Conservation (phyloP, 2,113 vertebrate species). For the Cephalopterus ornatus region DNA sequence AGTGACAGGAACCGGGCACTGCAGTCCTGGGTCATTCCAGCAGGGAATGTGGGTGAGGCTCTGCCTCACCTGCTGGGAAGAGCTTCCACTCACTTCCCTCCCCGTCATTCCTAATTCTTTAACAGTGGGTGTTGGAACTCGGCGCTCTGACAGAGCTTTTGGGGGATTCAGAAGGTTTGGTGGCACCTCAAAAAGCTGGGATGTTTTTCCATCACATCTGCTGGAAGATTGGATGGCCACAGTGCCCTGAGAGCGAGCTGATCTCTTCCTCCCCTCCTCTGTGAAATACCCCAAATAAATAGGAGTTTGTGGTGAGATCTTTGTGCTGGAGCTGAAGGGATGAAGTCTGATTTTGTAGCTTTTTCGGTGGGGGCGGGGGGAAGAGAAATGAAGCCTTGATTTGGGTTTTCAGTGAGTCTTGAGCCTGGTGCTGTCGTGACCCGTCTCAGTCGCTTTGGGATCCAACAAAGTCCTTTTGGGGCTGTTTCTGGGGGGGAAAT, state of each 20-base stretch:
- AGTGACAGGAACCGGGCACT: too few relatives aligned
- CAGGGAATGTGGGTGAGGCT: not conserved
- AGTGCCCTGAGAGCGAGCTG: not conserved
- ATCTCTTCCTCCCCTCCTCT: not conserved
- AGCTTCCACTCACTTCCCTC: not conserved
- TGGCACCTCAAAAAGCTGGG: not conserved
- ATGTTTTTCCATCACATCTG: not conserved
- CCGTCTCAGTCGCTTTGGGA: not conserved
- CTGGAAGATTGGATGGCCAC: not conserved
- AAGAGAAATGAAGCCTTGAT: not conserved
- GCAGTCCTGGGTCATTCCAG: not conserved
- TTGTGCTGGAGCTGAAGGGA: not conserved
- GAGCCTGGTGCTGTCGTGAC: not conserved
- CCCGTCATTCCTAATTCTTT: not conserved
- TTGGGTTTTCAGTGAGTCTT: not conserved
- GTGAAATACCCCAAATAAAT: not conserved
- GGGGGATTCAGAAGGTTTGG: not conserved
- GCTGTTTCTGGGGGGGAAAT: rapidly evolving
- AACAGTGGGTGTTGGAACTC: not conserved
- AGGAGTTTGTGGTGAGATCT: not conserved
- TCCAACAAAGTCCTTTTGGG: not conserved
- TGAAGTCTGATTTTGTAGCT: not conserved
- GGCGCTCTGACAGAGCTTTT: not conserved
- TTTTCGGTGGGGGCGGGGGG: not conserved
- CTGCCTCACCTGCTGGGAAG: not conserved